Evolutionary conservation across 35 echinoderm and acorn worm genomes (phyloP).

Genomic region (Chiridota heheva): DNA sequence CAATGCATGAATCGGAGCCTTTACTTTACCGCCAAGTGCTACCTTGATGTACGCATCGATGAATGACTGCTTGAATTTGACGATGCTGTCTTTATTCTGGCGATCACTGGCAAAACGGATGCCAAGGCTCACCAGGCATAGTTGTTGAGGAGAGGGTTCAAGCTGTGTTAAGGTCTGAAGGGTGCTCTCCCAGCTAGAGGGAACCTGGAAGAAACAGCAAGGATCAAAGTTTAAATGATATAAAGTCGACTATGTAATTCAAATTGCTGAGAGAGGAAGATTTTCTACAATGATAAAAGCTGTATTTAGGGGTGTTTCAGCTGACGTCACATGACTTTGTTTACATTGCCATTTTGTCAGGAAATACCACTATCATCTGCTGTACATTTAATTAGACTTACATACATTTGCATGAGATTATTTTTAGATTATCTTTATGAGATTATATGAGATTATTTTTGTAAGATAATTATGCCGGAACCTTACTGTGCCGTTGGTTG

Average conservation of each 20-base stretch:
- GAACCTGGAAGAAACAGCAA: slow-evolving; percentile 44
- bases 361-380: too few species aligned
- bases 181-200: slow-evolving; percentile 44
- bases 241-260: neutral
- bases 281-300: neutral
- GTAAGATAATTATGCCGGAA: too few species aligned
- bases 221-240: neutral
- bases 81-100: slow-evolving; percentile 9
- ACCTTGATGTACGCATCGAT: slow-evolving; percentile 80
- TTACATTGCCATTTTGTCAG: too few species aligned
- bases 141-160: slow-evolving; percentile 44
- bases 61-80: slow-evolving; percentile 33
- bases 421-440: neutral
- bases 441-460: too few species aligned
- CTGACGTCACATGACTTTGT: too few species aligned
- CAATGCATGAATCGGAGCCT: slow-evolving; percentile 61
- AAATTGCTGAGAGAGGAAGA: neutral
- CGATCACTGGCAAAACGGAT: slow-evolving; percentile 38
- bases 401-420: neutral
- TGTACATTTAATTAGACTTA: too few species aligned
- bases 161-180: slow-evolving; percentile 12
- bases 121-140: slow-evolving; percentile 74
- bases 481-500: too few species aligned
- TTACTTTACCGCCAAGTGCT: slow-evolving; percentile 74
- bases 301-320: neutral